These are phyloP conservation scores for Philereme vetulata DNA, from an alignment of 2,888 invertebrate species.

Conservation along the genomic window DNA sequence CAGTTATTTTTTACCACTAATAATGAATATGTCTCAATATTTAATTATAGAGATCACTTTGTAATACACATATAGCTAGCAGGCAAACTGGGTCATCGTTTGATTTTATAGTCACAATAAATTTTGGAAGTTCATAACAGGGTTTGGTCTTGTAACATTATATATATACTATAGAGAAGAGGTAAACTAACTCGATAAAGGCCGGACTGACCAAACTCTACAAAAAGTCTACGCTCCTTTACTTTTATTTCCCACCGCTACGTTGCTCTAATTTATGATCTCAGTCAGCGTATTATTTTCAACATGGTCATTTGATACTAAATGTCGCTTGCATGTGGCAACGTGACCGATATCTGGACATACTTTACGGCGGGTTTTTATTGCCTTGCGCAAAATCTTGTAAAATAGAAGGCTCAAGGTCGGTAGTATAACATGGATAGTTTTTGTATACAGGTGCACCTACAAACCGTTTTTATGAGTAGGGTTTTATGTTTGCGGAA, in stretches of 20 bases:
- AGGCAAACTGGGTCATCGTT: no score
- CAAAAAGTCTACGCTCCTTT: neutral
- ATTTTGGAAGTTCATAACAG: no score
- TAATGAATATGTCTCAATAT: no score
- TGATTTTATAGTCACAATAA: no score
- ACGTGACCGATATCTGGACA: slow-evolving; percentile 22
- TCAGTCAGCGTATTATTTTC: slow-evolving; percentile 29
- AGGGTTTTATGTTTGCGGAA: slow-evolving; percentile 7
- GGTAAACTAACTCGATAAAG: no score
- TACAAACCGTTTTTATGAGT: slow-evolving; percentile 1
- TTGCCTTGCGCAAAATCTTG: slow-evolving; percentile 21
- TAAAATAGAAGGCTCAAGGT: slow-evolving; percentile 18
- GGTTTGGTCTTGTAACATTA: no score
- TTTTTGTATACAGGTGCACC: neutral
- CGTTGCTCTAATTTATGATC: slow-evolving; percentile 25
- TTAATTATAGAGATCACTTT: no score
- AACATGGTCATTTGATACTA: slow-evolving; percentile 21
- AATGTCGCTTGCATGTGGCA: slow-evolving; percentile 19
- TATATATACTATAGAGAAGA: no score
- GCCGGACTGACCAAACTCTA: neutral
- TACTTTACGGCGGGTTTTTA: slow-evolving; percentile 30
- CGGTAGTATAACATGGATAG: slow-evolving; percentile 16
- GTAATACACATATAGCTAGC: no score
- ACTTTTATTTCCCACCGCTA: slow-evolving; percentile 1
- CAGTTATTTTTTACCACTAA: no score